Conservation (phyloP, 1,140 invertebrate genomes). For the Nomia melanderi region DNA sequence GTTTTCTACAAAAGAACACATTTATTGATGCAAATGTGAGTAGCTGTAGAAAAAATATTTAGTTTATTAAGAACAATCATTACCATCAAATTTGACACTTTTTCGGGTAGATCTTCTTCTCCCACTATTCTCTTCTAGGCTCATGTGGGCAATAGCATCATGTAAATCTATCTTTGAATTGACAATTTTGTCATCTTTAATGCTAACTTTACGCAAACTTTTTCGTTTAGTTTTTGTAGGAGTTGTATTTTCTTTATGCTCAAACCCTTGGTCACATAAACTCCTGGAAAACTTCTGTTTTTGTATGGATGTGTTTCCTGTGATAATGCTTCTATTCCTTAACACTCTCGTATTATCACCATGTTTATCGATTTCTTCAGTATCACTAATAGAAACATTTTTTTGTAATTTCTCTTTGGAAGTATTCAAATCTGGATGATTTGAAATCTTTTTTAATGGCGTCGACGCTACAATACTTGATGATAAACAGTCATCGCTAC, state of each 20-base stretch:
- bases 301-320: constrained; percentile 16
- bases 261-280: background rate
- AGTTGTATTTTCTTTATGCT: constrained; percentile 33
- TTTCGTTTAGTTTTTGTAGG: constrained; percentile 7
- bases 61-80: constrained; percentile 15
- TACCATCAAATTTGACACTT: constrained; percentile 61
- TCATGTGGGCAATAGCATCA: background rate
- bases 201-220: background rate
- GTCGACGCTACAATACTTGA: background rate
- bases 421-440: background rate
- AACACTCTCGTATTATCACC: constrained; percentile 31
- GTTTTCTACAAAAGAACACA: constrained; percentile 5
- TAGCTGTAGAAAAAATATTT: constrained; percentile 19
- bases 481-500: background rate
- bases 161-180: background rate
- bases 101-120: constrained; percentile 46
- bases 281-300: constrained; percentile 17
- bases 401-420: background rate
- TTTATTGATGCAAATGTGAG: constrained; percentile 2
- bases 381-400: background rate
- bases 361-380: background rate
- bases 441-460: background rate
- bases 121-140: background rate
- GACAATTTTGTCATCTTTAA: background rate
- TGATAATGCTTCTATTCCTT: constrained; percentile 54